Evolutionary conservation across 2,797 vertebrate genomes (phyloP).

Genomic region (Siniperca undulata): DNA sequence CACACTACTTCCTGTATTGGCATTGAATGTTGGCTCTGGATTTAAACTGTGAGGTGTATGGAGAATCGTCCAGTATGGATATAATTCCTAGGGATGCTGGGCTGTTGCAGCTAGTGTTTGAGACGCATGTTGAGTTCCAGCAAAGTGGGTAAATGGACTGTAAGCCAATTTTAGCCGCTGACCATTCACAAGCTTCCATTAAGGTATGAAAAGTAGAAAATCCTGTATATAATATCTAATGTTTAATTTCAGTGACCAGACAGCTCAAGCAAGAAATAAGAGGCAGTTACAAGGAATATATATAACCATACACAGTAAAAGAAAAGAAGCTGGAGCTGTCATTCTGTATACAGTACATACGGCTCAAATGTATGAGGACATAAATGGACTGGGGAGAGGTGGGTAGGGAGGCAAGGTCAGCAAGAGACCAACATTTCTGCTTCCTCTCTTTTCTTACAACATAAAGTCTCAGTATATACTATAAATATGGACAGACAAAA

Average conservation of each 20-base stretch:
- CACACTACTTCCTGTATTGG: background rate
- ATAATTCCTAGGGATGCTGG: background rate
- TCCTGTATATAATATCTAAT: background rate
- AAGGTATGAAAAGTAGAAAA: background rate
- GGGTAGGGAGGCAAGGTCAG: constrained; percentile 30
- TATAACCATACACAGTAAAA: constrained; percentile 15
- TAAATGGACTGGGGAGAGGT: constrained; percentile 35
- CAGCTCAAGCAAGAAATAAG: background rate
- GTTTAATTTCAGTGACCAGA: background rate
- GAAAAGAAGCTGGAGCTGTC: constrained; percentile 40
- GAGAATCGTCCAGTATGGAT: background rate
- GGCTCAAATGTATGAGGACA: constrained; percentile 40
- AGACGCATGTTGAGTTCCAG: background rate
- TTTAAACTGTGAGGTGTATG: constrained; percentile 5
- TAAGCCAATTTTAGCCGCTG: background rate
- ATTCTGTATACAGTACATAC: constrained; percentile 30
- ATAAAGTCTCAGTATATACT: background rate
- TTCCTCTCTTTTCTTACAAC: constrained; percentile 13
- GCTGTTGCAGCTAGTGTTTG: constrained; percentile 2
- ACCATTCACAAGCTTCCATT: background rate
- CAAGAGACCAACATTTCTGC: constrained; percentile 18
- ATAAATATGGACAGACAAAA: background rate
- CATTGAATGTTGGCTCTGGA: background rate
- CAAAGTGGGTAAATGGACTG: background rate
- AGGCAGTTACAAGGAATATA: constrained; percentile 9